These are phyloP conservation scores for Neomorphus geoffroyi DNA, from an alignment of 2,797 vertebrate species.

Conservation along the genomic window DNA sequence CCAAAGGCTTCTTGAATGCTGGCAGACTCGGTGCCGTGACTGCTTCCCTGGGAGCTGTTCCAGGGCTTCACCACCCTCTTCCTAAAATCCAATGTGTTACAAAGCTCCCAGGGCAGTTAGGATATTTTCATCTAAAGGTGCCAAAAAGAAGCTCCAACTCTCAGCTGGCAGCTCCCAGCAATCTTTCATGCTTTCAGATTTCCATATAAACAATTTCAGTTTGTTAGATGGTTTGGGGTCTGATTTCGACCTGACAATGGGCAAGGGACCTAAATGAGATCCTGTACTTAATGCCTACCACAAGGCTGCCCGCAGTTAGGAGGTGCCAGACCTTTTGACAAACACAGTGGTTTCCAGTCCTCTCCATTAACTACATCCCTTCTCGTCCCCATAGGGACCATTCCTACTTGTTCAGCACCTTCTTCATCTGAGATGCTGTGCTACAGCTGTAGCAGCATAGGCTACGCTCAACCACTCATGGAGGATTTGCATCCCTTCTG, in stretches of 20 bases:
- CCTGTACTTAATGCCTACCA: background rate
- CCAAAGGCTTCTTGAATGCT: no score
- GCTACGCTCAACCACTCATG: background rate
- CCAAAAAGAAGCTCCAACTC: background rate
- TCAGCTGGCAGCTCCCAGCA: background rate
- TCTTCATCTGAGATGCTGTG: background rate
- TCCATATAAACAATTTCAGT: background rate
- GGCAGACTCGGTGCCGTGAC: no score
- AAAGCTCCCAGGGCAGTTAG: background rate
- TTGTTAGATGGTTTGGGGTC: background rate
- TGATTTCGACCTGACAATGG: background rate
- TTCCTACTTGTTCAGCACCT: background rate
- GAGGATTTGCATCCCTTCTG: background rate
- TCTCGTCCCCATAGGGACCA: background rate
- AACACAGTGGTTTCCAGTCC: background rate
- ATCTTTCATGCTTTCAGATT: background rate
- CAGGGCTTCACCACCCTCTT: no score
- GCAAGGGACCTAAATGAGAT: background rate
- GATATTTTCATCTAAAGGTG: background rate
- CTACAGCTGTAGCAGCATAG: background rate
- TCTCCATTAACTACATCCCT: background rate
- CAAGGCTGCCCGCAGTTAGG: background rate
- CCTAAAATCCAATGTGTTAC: no score
- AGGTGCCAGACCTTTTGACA: background rate
- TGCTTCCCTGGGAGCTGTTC: no score